Base-by-base conservation (phyloP, 2,113 vertebrate species). In the Microtus ochrogaster region DNA sequence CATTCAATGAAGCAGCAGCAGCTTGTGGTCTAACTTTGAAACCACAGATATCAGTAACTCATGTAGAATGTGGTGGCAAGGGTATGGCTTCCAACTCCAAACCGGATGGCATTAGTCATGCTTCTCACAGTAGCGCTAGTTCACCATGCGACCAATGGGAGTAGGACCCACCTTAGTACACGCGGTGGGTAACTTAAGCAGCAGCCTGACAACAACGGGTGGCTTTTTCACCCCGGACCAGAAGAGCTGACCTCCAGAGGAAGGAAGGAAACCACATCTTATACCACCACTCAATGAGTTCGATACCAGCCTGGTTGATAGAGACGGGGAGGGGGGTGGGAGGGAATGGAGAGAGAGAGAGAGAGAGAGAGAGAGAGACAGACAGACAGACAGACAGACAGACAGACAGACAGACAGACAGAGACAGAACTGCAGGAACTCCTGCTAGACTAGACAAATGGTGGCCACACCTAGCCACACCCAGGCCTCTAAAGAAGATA, bases 241-340 rank as follows among this genome's bases (percentile, higher is more conserved):
- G 70, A 84, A 61, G n/a, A 63, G 55, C 49, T 36, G 44, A 73
- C 65, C 83, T 81, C 88, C n/a, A 58, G 30, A 39, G 22, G 47
- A 63, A 90, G 33, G 89, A 87, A 94, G 92, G 83, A 97, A 95
- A 93, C 68, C 92, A 65, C 41, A 89, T 76, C 41, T 81, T 19
- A 94, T 26, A 85, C 72, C 70, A 72, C 13, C 76, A 19, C 93
- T 19, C 41, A 6, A 22, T 44, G 41, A 76, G 41, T 76, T 76
- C 11, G 10, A 44, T 14, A 39, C 39, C 10, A 77, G 74, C 74
- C 44, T 30, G 13, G 26, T 19, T 36, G 33, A 36, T 58, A 58
- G 30, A 70, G 68, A 30, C 2, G 6, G 68, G 33, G 14, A 16
- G 14, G 66, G 1, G 1, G 30, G 66, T 30, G 1, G 4, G 28